Percentiles rank a stretch among this genome's conserved stretches.
phyloP scores from a whole-genome alignment of 2,888 invertebrate genomes.

The Aporophyla lueneburgensis region DNA sequence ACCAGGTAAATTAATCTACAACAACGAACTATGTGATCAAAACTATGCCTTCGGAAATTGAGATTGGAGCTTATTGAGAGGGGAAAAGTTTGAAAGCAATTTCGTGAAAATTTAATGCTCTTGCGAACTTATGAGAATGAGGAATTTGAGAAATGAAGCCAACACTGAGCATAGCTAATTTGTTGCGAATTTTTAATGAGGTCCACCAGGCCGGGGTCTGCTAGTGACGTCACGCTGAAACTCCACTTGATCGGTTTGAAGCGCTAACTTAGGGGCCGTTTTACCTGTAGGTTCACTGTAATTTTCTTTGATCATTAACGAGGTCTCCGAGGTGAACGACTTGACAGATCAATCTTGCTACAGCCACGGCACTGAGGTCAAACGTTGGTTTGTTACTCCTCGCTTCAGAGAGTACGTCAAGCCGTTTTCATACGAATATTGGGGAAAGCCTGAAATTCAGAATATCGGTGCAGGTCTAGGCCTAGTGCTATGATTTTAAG shows the following conservation, averaged over 20 bases:
- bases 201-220: constrained; percentile 69
- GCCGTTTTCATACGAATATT: constrained; percentile 22
- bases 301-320: constrained; percentile 47
- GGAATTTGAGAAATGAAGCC: constrained; percentile 87
- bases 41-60: constrained; percentile 86
- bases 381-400: constrained; percentile 10
- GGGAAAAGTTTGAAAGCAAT: constrained; percentile 89
- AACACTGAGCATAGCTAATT: constrained; percentile 87
- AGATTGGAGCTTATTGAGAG: constrained; percentile 84
- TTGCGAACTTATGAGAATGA: constrained; percentile 86
- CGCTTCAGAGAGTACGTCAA: constrained; percentile 6
- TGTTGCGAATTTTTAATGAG: constrained; percentile 85
- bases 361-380: constrained; percentile 11
- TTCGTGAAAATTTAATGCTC: constrained; percentile 89
- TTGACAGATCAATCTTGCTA: constrained; percentile 23
- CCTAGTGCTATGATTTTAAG: not conserved
- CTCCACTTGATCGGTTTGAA: constrained; percentile 52
- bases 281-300: constrained; percentile 6
- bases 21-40: constrained; percentile 79
- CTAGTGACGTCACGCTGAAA: constrained; percentile 54
- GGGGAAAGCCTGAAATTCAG: constrained; percentile 16
- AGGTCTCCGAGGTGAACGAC: constrained; percentile 9
- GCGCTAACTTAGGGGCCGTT: constrained; percentile 19
- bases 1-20: constrained; percentile 78
- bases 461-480: not conserved